These are phyloP conservation scores for Cepaea hortensis DNA, from an alignment of 2,888 invertebrate genomes.

Conservation along the genomic window DNA sequence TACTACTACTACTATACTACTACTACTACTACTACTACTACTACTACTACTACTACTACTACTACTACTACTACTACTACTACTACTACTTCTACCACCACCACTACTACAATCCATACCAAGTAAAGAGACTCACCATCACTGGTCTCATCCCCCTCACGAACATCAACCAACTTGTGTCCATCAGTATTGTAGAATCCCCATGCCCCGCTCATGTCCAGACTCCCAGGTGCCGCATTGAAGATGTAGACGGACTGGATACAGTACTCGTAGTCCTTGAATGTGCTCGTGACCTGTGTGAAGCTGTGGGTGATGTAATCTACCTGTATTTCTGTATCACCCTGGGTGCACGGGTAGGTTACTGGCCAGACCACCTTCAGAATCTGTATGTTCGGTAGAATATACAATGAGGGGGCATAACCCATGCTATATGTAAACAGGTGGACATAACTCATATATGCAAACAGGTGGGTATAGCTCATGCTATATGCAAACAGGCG, in stretches of 20 bases:
- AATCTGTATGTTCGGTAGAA: slow-evolving; percentile 26
- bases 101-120: too few species aligned
- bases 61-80: too few species aligned
- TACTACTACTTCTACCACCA: too few species aligned
- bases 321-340: slow-evolving; percentile 2
- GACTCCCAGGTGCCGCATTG: not conserved
- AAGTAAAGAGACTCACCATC: not conserved
- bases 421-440: too few species aligned
- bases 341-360: not conserved
- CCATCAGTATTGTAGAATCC: slow-evolving; percentile 22
- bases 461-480: too few species aligned
- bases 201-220: slow-evolving; percentile 11
- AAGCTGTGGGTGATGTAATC: slow-evolving; percentile 39
- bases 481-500: too few species aligned
- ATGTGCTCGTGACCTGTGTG: not conserved
- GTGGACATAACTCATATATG: too few species aligned
- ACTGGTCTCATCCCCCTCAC: not conserved
- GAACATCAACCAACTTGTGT: not conserved
- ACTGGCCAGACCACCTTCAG: not conserved
- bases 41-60: too few species aligned
- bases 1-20: too few species aligned
- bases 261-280: slow-evolving; percentile 45
- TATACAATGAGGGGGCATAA: too few species aligned
- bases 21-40: too few species aligned
- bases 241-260: slow-evolving; percentile 45